Base-by-base conservation (phyloP, 2,888 invertebrate species). In the Cartodere bifasciata region DNA sequence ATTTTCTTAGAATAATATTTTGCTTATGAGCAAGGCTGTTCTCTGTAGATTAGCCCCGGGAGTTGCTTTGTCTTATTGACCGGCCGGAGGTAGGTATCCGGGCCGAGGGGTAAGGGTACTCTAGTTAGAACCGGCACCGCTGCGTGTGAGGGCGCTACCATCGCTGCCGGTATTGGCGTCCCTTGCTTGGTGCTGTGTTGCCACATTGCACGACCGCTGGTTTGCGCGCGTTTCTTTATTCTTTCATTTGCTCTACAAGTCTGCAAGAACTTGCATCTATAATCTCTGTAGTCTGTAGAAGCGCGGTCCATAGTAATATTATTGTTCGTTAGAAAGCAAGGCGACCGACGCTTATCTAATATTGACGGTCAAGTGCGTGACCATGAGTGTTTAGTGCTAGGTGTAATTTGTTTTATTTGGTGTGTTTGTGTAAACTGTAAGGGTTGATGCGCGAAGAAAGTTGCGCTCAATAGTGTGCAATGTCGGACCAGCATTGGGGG, bases 401-500 rank as follows among this genome's bases (percentile, higher is more conserved):
- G n/a, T n/a, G n/a, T n/a, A n/a, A n/a, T n/a, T n/a, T n/a, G n/a
- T n/a, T n/a, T n/a, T n/a, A n/a, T n/a, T n/a, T n/a, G n/a, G n/a
- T n/a, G n/a, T n/a, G n/a, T n/a, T n/a, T n/a, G n/a, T n/a, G n/a
- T n/a, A n/a, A n/a, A n/a, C n/a, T n/a, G 20, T n/a, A n/a, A 20
- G 4, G 12, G 23, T 28, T 17, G 12, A 23, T 30, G 30, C 35
- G 35, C 35, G 31, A 27, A n/a, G 10, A 16, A 29, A 24, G 15
- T 24, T 33, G 33, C 33, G 33, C 28, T 24, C 33, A 28, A 7
- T n/a, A n/a, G n/a, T n/a, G 37, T 38, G 39, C 41, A 44, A 72
- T 73, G 73, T 72, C 72, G 63, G 73, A 72, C 61, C 70, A 72
- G 61, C 70, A 70, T 58, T 71, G 72, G 70, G 72, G 71, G 58